Conservation (phyloP, 1,140 invertebrate species). For the Littorina saxatilis region DNA sequence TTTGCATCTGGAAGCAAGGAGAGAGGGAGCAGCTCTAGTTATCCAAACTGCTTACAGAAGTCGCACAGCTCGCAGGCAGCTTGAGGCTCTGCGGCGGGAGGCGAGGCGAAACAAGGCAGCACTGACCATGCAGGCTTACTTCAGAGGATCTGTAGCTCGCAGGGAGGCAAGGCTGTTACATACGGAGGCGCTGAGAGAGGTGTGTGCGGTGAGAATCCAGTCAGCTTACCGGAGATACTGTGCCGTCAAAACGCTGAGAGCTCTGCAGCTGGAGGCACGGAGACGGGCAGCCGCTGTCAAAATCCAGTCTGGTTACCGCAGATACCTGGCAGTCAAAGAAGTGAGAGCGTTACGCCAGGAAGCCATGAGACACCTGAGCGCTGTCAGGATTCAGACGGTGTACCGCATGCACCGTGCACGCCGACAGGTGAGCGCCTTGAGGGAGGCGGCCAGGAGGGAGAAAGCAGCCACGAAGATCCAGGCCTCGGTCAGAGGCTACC, state of each 20-base stretch:
- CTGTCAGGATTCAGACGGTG: constrained; percentile 45
- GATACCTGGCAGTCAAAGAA: constrained; percentile 29
- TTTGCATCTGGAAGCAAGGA: background rate
- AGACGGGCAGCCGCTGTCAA: constrained; percentile 32
- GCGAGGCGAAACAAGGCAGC: background rate
- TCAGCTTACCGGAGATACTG: constrained; percentile 37
- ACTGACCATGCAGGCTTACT: constrained; percentile 19
- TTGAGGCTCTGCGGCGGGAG: constrained; percentile 12
- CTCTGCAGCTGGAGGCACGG: constrained; percentile 26
- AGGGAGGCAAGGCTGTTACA: background rate
- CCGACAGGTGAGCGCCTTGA: constrained; percentile 28
- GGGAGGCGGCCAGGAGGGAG: constrained; percentile 8
- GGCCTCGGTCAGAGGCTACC: constrained; percentile 42
- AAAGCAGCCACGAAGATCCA: constrained; percentile 50
- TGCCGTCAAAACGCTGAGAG: constrained; percentile 19
- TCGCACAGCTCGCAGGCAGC: background rate
- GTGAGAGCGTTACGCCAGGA: constrained; percentile 8
- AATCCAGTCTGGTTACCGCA: constrained; percentile 53
- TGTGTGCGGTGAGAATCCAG: constrained; percentile 44
- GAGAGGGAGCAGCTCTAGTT: constrained; percentile 16
- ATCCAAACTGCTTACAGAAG: constrained; percentile 15
- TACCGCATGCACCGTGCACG: constrained; percentile 38
- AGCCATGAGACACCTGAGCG: constrained; percentile 18
- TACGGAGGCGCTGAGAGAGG: constrained; percentile 1
- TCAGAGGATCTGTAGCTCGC: background rate